Evolutionary conservation across 1,140 invertebrate species (phyloP).

Genomic region (Drosophila sulfurigaster): DNA sequence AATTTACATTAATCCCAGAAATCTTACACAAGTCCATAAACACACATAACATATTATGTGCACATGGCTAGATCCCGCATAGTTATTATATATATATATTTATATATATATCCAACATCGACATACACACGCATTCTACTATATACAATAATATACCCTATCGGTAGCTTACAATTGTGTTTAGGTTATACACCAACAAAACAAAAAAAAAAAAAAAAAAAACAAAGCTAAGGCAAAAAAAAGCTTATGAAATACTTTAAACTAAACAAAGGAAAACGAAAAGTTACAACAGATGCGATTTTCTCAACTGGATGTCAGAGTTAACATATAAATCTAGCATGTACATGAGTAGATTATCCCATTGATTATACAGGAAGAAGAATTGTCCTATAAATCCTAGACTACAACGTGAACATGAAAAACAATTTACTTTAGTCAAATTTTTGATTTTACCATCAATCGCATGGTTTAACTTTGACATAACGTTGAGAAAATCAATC

Average conservation of each 20-base stretch:
- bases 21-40: too few species aligned
- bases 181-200: conserved; percentile 16
- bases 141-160: conserved; percentile 20
- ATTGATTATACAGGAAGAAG: too few species aligned
- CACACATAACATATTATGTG: background rate
- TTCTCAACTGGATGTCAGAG: conserved; percentile 8
- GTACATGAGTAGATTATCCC: too few species aligned
- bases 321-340: background rate
- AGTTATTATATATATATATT: background rate
- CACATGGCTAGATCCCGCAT: conserved; percentile 4
- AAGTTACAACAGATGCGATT: background rate
- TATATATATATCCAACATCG: background rate
- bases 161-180: conserved; percentile 27
- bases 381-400: too few species aligned
- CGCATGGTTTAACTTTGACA: conserved; percentile 3
- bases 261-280: background rate
- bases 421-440: too few species aligned
- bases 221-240: background rate
- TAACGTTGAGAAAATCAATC: background rate
- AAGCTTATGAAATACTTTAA: background rate
- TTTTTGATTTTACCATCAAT: too few species aligned
- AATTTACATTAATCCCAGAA: conserved; percentile 28
- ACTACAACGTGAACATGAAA: too few species aligned
- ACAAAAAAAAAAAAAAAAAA: background rate
- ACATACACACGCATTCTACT: conserved; percentile 7